Conservation (phyloP, 1,140 invertebrate species). For the Drosophila pseudoobscura region DNA sequence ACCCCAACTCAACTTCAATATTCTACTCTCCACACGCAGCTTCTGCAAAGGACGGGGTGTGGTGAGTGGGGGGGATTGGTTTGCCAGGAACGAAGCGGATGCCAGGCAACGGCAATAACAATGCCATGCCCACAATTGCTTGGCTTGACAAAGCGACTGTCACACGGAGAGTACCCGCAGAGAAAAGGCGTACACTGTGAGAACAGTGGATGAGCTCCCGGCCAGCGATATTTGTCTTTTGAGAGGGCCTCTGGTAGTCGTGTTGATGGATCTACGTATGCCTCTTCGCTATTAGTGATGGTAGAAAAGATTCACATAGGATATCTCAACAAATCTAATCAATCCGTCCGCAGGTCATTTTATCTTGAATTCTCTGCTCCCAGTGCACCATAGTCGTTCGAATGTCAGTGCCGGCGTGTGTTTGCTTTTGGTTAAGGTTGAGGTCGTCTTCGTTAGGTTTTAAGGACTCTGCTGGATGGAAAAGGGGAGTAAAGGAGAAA, state of each 20-base stretch:
- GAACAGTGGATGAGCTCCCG: neutral
- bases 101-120: conserved; percentile 40
- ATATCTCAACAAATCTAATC: too few species aligned
- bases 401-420: neutral
- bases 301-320: too few species aligned
- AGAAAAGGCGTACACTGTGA: conserved; percentile 16
- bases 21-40: neutral
- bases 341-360: neutral
- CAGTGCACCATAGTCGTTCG: conserved; percentile 10
- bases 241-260: too few species aligned
- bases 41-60: neutral
- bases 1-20: neutral
- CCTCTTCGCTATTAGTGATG: too few species aligned
- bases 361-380: neutral
- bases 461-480: conserved; percentile 1
- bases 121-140: conserved; percentile 44
- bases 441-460: conserved; percentile 21
- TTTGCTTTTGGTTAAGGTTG: conserved; percentile 21
- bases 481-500: neutral
- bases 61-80: too few species aligned
- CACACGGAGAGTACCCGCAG: conserved; percentile 5
- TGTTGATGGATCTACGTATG: too few species aligned
- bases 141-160: conserved; percentile 51
- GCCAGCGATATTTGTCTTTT: too few species aligned
- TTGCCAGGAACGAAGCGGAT: conserved; percentile 21